Conservation (phyloP, 2,113 vertebrate species). For the Canis aureus region DNA sequence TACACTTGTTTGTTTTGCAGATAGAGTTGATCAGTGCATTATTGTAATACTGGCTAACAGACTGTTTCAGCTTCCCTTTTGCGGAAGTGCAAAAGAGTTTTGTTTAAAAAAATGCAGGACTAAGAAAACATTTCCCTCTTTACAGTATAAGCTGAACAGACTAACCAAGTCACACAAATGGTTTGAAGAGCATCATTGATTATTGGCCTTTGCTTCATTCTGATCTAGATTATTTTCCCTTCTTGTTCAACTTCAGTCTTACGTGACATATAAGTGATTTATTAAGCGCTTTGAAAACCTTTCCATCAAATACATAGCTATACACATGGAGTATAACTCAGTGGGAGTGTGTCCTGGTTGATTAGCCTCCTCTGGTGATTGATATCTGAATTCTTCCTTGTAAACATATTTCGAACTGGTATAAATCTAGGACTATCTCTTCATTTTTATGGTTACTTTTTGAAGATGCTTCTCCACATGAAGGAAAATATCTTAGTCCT, state of each 20-base stretch:
- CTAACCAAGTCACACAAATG: not conserved
- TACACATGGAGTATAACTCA: not conserved
- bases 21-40: not conserved
- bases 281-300: not conserved
- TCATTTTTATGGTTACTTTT: slow-evolving; percentile 33
- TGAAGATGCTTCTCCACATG: not conserved
- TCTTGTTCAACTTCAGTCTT: not conserved
- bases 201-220: not conserved
- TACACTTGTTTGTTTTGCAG: not conserved
- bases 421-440: not conserved
- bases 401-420: not conserved
- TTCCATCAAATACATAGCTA: not conserved
- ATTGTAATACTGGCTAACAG: not conserved
- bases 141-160: not conserved
- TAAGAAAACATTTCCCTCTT: not conserved
- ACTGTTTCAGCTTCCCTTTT: not conserved
- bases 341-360: not conserved
- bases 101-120: not conserved
- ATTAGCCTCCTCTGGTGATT: not conserved
- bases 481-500: not conserved
- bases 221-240: not conserved
- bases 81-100: not conserved
- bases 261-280: not conserved
- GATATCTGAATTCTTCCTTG: not conserved
- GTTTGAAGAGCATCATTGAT: not conserved